phyloP scores from a whole-genome alignment of 2,113 vertebrate genomes.

The Percopsis transmontana region DNA sequence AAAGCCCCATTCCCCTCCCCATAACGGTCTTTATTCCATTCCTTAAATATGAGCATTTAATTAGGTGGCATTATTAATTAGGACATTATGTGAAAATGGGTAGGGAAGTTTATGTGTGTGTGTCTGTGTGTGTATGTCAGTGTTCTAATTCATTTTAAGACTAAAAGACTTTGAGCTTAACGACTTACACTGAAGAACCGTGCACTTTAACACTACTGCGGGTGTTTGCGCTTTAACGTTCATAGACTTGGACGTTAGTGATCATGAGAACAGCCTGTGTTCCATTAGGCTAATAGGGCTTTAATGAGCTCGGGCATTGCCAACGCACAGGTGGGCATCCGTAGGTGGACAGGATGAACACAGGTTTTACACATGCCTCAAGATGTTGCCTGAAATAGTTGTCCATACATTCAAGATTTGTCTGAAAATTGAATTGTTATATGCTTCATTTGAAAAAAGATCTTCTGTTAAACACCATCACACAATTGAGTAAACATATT shows the following conservation, averaged over 20 bases:
- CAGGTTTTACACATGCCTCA: no score
- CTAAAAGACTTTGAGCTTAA: conserved; percentile 75
- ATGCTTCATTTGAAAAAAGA: not conserved
- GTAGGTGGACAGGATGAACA: not conserved
- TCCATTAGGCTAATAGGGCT: not conserved
- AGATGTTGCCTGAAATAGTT: no score
- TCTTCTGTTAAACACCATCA: not conserved
- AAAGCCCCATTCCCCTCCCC: conserved; percentile 28
- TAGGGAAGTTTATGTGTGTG: conserved; percentile 47
- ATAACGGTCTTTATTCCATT: conserved; percentile 43
- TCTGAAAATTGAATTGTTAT: no score
- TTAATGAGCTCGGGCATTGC: not conserved
- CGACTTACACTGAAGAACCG: conserved; percentile 35
- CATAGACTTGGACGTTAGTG: conserved; percentile 15
- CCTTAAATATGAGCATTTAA: conserved; percentile 80
- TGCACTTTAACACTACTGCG: conserved; percentile 43
- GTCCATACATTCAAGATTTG: no score
- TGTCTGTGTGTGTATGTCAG: conserved; percentile 12
- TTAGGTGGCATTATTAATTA: conserved; percentile 78
- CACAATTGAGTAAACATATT: not conserved
- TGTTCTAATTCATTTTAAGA: conserved; percentile 14
- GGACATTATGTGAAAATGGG: conserved; percentile 56
- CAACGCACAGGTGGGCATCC: not conserved
- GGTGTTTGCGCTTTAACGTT: conserved; percentile 36
- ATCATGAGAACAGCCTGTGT: not conserved